Evolutionary conservation across 1,140 invertebrate genomes (phyloP), one percentile per base, ranked within the genome.

Genomic region (Calliopsis andreniformis): DNA sequence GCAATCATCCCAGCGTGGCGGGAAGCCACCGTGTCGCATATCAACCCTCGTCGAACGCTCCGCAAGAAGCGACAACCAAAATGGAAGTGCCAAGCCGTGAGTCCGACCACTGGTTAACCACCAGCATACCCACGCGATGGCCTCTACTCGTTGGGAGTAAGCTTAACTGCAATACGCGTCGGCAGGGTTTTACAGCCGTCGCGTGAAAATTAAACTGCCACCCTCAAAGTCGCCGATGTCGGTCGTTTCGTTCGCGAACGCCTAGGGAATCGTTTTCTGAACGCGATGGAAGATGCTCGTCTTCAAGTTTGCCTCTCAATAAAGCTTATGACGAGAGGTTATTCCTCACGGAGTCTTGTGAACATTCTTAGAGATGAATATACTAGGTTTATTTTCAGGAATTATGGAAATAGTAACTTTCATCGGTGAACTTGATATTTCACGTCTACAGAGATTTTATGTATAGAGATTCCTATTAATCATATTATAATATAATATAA

Each of bases 141-240:
- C 73, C 67, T 70, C 47, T 76, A 14, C 43, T 59, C 64, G 42
- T 58, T 35, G 10, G 23, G 30, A 16, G 8, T 30, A 43, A 45
- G 8, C 12, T 16, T n/a, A n/a, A n/a, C n/a, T n/a, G n/a, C n/a
- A n/a, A n/a, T n/a, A n/a, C 35, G 25, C 43, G 66, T 61, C 43
- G 18, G 23, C 30, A 7, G 42, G 39, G 79, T 49, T 80, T 82
- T 82, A 82, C 51, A 45, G 64, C 51, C 59, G 30, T 69, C 71
- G 23, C 59, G 59, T 66, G 69, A 82, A 39, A 80, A 82, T 82
- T 82, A 80, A 82, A 80, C 80, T 76, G 72, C 78, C 79, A 80
- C 78, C 78, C 78, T 80, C 78, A 79, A 73, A 70, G 43, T 51
- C 59, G n/a, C 78, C 35, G 76, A 45, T 35, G 23, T 32, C n/a